Evolutionary conservation across 1,140 invertebrate species (phyloP), one percentile per base, ranked within the genome.

Genomic region (Pseudachorutes palmiensis): DNA sequence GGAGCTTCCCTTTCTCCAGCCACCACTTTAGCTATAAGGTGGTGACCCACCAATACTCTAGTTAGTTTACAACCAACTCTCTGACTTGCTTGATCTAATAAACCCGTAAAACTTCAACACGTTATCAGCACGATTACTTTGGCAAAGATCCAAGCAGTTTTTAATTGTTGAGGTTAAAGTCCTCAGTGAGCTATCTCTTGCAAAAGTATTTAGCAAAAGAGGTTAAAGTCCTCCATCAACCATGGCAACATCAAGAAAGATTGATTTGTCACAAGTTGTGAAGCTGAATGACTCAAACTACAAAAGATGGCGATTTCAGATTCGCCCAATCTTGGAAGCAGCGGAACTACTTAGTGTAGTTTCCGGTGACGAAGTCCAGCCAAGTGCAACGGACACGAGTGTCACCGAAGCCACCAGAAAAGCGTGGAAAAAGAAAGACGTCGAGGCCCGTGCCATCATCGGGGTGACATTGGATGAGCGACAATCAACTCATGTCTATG

Each of bases 391-490:
- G 19, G 51, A 5, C 12, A 19, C 30, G n/a, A n/a, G n/a, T 45
- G 63, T 2, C 22, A 5, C 22, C 9, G 62, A 31, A 41, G n/a
- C n/a, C n/a, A n/a, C n/a, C n/a, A 30, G 36, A 36, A 26, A 12
- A 29, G 16, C 26, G 5, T 68, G 67, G 67, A 28, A 58, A 2
- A 22, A 48, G 32, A 65, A 36, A 16, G 51, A 68, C 31, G 30
- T 33, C 26, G 33, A 68, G 30, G 67, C 67, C 2, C 41, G 30
- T 22, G 62, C 62, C 19, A 32, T 68, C 26, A 64, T 68, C 22
- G 32, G 63, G 1, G 49, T 31, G 16, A 64, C 49, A 2, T 19
- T 68, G 19, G 33, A 30, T 57, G 33, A 9, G 45, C 19, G 26
- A 2, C 67, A 68, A 33, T 5, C 45, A 16, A 28, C 3, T 29